Base-by-base conservation (phyloP, 2,888 invertebrate genomes). In the Hofmannophila pseudospretella region DNA sequence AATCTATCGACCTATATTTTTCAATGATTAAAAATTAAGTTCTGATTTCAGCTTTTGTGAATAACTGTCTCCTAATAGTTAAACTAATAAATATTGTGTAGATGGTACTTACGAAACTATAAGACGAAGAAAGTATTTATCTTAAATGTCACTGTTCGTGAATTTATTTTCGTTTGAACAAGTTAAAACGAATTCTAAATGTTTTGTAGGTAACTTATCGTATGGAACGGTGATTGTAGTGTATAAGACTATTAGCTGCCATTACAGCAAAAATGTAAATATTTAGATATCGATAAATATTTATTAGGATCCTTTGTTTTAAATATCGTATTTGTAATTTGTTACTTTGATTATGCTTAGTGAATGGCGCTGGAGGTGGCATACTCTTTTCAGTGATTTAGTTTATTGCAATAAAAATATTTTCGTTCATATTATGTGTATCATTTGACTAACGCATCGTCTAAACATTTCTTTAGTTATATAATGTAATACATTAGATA, bases 361-460 rank as follows among this genome's bases (percentile, higher is more conserved):
- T 55, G 61, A 56, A 63, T 55, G 62, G 61, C 61, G 64, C 62
- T 63, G 67, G 63, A 67, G 60, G 67, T 63, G 66, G 73, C 73
- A 67, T 71, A 73, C 68, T 70, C 62, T 73, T 65, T 69, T 74
- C 74, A 79, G 80, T 79, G 73, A 77, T 80, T 81, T 79, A 77
- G 69, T 79, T 80, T 54, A 72, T 70, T 70, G 67, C 68, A 78
- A 75, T 72, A 71, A 80, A n/a, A 80, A 78, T 73, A 77, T 75
- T 79, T 78, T 77, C 68, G 72, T 77, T 79, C 69, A 63, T 56
- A 42, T 38, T 26, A n/a, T 49, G 48, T 43, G 41, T 56, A 42
- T 67, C 49, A 58, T 61, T 67, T 56, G 3, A 16, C 16, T 16
- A 4, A 16, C 16, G n/a, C n/a, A n/a, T n/a, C n/a, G n/a, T n/a